Conservation (phyloP, 2,888 invertebrate species). For the Synergus gifuensis region DNA sequence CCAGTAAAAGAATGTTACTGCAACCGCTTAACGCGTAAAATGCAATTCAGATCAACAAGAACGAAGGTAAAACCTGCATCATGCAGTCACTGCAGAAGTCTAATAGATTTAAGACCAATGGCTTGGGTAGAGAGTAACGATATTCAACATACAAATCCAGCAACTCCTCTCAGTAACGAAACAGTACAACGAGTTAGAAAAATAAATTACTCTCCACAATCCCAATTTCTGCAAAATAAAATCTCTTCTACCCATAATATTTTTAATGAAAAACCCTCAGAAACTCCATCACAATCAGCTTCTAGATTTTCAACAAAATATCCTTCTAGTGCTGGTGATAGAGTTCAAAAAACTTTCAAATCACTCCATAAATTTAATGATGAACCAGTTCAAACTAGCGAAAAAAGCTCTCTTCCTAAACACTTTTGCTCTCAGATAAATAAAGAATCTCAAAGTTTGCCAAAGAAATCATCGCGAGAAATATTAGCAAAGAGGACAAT, state of each 20-base stretch:
- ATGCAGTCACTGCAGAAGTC: constrained; percentile 55
- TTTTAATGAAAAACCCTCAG: background rate
- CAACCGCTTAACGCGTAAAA: constrained; percentile 52
- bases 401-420: constrained; percentile 8
- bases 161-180: constrained; percentile 61
- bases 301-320: background rate
- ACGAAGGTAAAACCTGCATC: constrained; percentile 49
- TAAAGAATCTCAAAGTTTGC: constrained; percentile 40
- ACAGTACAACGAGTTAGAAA: constrained; percentile 62
- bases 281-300: background rate
- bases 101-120: constrained; percentile 46
- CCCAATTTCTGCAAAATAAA: constrained; percentile 66
- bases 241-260: constrained; percentile 5
- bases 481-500: constrained; percentile 13
- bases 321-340: constrained; percentile 28
- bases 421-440: background rate
- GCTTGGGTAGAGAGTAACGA: constrained; percentile 14
- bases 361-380: background rate
- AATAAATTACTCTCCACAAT: constrained; percentile 68
- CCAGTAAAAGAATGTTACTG: constrained; percentile 70
- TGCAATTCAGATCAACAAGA: constrained; percentile 51
- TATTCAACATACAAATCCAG: background rate
- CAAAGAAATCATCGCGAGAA: constrained; percentile 49
- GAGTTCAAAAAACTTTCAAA: background rate
- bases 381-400: background rate